Evolutionary conservation across 2,797 vertebrate genomes (phyloP), one percentile per base, ranked within the genome.

Genomic region (Apodemus agrarius): DNA sequence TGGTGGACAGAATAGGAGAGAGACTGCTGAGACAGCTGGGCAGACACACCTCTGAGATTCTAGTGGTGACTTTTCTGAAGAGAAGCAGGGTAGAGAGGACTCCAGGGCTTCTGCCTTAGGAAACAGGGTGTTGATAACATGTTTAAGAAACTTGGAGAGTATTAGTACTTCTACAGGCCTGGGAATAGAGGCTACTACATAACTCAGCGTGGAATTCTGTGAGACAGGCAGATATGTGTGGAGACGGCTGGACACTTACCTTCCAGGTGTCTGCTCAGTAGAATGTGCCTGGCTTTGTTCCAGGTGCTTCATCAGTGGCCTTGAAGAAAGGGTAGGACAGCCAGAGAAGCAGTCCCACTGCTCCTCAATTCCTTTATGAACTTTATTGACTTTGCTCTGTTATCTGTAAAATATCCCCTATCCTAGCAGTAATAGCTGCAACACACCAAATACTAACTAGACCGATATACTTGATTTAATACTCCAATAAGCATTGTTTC

Each of bases 11-110:
- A 84, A 89, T 57, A 83, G 69, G 67, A 54, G 88, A 86, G 67
- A 59, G 88, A 86, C 83, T 40, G 54, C n/a, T 8, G 19, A 14
- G 8, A 34, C 83, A 87, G 82, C 87, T 29, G 89, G 59, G 34
- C 76, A 81, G 61, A 63, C 1, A 52, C 57, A 40, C 76, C 83
- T 91, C 96, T 87, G 85, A 90, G 94, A 89, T 65, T 37, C 67
- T 13, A 75, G 67, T 52, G 6, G 29, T 16, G 61, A 82, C 49
- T 86, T 80, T 88, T 34, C 61, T 86, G 93, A 96, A 93, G 40
- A 34, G 21, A 29, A 46, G 22, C 31, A 76, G 22, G 31, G 59
- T 0, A 13, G 63, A 59, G n/a, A 80, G 75, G 75, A 22, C 14
- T 54, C 54, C 19, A 31, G n/a, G 72, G 37, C 59, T 52, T 85